A percentile compares a stretch with the other conserved stretches of the same genome.
These are phyloP conservation scores for Hycleus cichorii DNA, from an alignment of 1,140 invertebrate species.

Conservation along the genomic window DNA sequence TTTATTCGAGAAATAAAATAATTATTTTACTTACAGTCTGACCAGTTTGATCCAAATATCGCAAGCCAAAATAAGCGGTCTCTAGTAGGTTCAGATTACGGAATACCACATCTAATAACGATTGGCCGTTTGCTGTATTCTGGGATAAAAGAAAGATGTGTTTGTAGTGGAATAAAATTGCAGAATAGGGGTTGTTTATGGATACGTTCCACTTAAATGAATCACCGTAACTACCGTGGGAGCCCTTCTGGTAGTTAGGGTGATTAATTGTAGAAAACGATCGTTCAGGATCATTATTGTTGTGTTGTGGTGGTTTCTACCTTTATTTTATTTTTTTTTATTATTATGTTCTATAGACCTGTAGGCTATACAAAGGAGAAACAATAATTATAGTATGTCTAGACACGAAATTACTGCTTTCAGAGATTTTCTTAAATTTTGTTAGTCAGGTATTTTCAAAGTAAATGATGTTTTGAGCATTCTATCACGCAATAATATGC, in stretches of 20 bases:
- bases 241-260: neutral
- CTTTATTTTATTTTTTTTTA: neutral
- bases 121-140: conserved; percentile 77
- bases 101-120: conserved; percentile 79
- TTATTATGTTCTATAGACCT: too few species aligned
- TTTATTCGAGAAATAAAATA: too few species aligned
- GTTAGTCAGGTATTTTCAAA: conserved; percentile 10
- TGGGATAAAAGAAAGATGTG: conserved; percentile 45
- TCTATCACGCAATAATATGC: conserved; percentile 12
- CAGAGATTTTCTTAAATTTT: conserved; percentile 11
- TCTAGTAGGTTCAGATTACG: conserved; percentile 84
- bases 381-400: conserved; percentile 10
- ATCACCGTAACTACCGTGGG: neutral
- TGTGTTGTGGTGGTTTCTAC: neutral
- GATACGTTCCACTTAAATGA: conserved; percentile 17
- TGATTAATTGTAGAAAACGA: neutral
- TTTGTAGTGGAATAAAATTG: too few species aligned
- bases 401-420: conserved; percentile 12
- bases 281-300: neutral
- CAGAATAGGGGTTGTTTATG: too few species aligned
- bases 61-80: conserved; percentile 87
- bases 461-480: neutral
- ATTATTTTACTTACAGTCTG: conserved; percentile 65
- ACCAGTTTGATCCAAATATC: conserved; percentile 78
- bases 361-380: neutral